phyloP scores from a whole-genome alignment of 2,113 vertebrate genomes.

The Amblyopsis rosae region DNA sequence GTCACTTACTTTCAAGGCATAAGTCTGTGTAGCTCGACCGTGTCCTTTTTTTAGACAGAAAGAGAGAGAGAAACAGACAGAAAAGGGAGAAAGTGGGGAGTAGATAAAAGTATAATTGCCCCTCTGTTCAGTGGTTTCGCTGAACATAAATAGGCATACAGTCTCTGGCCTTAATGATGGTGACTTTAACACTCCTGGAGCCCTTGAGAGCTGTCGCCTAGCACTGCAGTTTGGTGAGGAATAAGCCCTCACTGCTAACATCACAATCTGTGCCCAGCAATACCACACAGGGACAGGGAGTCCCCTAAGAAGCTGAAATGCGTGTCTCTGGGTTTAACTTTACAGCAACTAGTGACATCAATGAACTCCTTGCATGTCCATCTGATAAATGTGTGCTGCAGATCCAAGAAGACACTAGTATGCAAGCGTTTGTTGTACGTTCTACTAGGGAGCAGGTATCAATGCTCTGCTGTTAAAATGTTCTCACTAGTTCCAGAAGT shows the following conservation, averaged over 20 bases:
- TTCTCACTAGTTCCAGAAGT: too few species aligned
- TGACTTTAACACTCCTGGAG: conserved; percentile 43
- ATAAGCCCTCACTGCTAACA: conserved; percentile 14
- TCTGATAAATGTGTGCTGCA: conserved; percentile 36
- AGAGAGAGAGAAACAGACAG: neutral
- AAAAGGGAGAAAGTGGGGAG: neutral
- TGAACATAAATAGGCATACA: neutral
- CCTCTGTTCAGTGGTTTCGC: conserved; percentile 6
- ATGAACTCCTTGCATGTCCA: conserved; percentile 29
- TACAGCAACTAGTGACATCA: too few species aligned
- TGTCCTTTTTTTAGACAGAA: neutral
- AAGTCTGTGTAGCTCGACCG: neutral
- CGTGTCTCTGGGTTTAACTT: neutral
- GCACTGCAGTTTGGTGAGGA: conserved; percentile 46
- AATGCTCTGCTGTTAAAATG: too few species aligned
- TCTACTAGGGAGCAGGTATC: too few species aligned
- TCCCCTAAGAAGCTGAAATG: neutral
- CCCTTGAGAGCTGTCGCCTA: conserved; percentile 33
- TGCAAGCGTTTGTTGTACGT: conserved; percentile 19
- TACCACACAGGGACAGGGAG: conserved; percentile 8
- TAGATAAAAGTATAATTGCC: neutral
- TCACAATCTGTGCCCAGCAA: neutral
- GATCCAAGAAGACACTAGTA: conserved; percentile 13
- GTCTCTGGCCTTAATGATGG: conserved; percentile 42
- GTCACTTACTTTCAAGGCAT: neutral